Conservation (phyloP, 1,140 invertebrate species). For the Drosophila orena region DNA sequence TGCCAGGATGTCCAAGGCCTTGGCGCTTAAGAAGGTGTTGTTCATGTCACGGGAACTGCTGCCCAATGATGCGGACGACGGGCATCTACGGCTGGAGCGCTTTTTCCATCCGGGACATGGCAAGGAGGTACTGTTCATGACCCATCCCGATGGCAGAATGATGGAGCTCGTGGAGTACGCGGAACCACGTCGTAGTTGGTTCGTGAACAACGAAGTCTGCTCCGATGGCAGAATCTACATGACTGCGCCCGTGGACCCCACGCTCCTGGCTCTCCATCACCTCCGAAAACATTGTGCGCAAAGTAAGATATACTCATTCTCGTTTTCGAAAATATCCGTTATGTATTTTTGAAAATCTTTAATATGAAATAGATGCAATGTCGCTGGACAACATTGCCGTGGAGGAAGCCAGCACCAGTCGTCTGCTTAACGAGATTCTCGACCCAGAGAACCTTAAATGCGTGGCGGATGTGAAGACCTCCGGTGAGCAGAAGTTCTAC, state of each 20-base stretch:
- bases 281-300: conserved; percentile 86
- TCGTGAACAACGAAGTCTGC: conserved; percentile 89
- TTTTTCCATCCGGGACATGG: conserved; percentile 77
- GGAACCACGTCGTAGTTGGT: conserved; percentile 89
- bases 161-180: conserved; percentile 89
- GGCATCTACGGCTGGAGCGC: conserved; percentile 56
- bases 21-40: conserved; percentile 65
- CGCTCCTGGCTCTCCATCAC: conserved; percentile 89
- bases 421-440: conserved; percentile 60
- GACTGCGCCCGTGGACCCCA: conserved; percentile 89
- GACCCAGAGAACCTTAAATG: conserved; percentile 37
- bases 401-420: conserved; percentile 60
- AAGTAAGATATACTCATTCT: conserved; percentile 9
- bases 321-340: too few species aligned
- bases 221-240: conserved; percentile 91
- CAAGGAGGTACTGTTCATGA: conserved; percentile 57
- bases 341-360: too few species aligned
- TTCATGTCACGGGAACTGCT: conserved; percentile 64
- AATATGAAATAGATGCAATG: conserved; percentile 86
- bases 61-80: conserved; percentile 19
- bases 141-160: conserved; percentile 83
- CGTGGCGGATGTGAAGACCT: conserved; percentile 73
- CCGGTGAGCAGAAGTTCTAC: conserved; percentile 89
- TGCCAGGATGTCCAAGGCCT: conserved; percentile 18
- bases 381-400: conserved; percentile 89